Base-by-base conservation (phyloP, 2,888 invertebrate species). In the Nymphalis polychloros region DNA sequence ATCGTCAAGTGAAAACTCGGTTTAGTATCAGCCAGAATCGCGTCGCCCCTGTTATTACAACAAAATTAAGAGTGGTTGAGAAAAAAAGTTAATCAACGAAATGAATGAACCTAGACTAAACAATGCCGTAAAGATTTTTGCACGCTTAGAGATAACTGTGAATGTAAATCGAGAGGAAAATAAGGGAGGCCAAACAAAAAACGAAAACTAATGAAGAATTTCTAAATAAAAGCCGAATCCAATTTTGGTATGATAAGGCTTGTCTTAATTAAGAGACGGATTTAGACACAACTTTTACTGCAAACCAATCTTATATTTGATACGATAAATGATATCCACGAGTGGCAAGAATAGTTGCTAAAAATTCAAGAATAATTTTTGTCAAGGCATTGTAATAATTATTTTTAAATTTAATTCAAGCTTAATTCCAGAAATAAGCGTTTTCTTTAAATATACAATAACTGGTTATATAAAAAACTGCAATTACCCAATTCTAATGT, bases 21-120 rank as follows among this genome's bases (percentile, higher is more conserved):
- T 47, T 68, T 60, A 60, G 68, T 59, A 68, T 64, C 64, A 64
- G 60, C 48, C 52, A 68, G 53, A 57, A 67, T 62, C 66, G 27
- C 66, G 53, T 64, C 55, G 64, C 46, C 41, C 52, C 31, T 60
- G 59, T 63, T 60, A 67, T 62, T 41, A 63, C 57, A 66, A 65
- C 53, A 64, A 72, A 72, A 71, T 72, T 72, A 75, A 70, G 59
- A 69, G 62, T 63, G 48, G 60, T 61, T 64, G 62, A 59, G 59
- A 74, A 55, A 70, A 74, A 72, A 73, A 73, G 69, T 72, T 72
- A 75, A 70, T 76, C 69, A 70, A 68, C 62, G 57, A 72, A 70
- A 69, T 69, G 69, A 72, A 71, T 68, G 72, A 71, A 69, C 61
- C 63, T 64, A 69, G 69, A 65, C 64, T 64, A 72, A 70, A 69